Evolutionary conservation across 2,888 invertebrate species (phyloP).

Genomic region (Eupithecia vulgata): DNA sequence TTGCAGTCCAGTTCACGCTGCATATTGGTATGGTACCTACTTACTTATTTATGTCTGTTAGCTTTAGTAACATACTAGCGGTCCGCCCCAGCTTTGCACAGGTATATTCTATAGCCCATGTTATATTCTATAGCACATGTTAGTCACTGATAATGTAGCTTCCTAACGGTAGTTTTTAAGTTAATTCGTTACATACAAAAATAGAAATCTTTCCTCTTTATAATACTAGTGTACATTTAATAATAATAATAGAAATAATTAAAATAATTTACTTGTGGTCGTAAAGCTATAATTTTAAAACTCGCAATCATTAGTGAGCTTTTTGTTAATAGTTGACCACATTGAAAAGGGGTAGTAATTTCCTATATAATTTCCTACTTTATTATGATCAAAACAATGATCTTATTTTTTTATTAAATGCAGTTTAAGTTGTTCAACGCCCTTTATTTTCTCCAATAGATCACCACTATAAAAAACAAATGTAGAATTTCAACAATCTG

Average conservation of each 20-base stretch:
- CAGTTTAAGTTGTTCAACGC: background rate
- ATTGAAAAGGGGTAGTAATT: background rate
- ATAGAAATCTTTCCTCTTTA: too few species aligned
- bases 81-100: too few species aligned
- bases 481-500: background rate
- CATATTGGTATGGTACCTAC: background rate
- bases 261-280: background rate
- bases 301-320: background rate
- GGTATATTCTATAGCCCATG: too few species aligned
- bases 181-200: too few species aligned
- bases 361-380: background rate
- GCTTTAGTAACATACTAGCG: background rate
- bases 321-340: background rate
- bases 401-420: background rate
- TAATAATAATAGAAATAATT: too few species aligned
- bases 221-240: too few species aligned
- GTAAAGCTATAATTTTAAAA: background rate
- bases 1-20: background rate
- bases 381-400: background rate
- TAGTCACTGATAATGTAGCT: too few species aligned
- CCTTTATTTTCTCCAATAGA: background rate
- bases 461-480: background rate
- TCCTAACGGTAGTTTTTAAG: too few species aligned
- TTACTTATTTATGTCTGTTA: background rate
- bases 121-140: too few species aligned